Evolutionary conservation across 1,140 invertebrate genomes (phyloP).

Genomic region (Musca domestica): DNA sequence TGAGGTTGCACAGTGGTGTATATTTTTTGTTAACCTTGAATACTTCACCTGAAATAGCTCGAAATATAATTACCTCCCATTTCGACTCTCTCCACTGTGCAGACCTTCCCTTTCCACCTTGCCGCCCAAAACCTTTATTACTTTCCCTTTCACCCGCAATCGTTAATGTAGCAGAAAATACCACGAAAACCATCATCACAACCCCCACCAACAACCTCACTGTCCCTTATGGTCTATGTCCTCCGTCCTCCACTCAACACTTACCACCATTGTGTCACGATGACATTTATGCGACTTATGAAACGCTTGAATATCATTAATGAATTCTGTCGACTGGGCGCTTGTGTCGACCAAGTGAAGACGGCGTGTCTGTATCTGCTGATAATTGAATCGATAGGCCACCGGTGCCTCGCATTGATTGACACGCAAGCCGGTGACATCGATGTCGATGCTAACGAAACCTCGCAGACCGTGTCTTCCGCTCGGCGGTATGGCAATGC

Average conservation of each 20-base stretch:
- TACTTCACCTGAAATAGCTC: too few species aligned
- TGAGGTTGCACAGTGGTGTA: too few species aligned
- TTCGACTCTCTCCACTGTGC: too few species aligned
- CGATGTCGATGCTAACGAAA: constrained; percentile 79
- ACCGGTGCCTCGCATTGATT: constrained; percentile 74
- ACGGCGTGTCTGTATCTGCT: constrained; percentile 27
- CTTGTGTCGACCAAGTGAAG: constrained; percentile 26
- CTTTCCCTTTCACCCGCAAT: too few species aligned
- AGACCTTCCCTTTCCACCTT: too few species aligned
- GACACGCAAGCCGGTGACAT: constrained; percentile 77
- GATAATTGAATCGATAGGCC: constrained; percentile 38
- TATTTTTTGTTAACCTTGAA: too few species aligned
- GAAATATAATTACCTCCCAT: too few species aligned
- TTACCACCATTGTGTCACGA: constrained; percentile 71
- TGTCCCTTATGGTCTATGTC: too few species aligned
- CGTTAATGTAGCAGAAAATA: too few species aligned
- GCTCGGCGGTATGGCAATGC: constrained; percentile 66
- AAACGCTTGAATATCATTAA: constrained; percentile 65
- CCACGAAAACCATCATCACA: too few species aligned
- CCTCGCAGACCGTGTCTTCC: constrained; percentile 66
- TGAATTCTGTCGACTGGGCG: constrained; percentile 30
- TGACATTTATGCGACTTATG: constrained; percentile 84
- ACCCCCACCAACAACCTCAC: too few species aligned
- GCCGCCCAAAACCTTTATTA: too few species aligned
- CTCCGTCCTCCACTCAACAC: constrained; percentile 27